These are phyloP conservation scores for Lasioglossum vierecki DNA, from an alignment of 2,888 invertebrate species.

Conservation along the genomic window DNA sequence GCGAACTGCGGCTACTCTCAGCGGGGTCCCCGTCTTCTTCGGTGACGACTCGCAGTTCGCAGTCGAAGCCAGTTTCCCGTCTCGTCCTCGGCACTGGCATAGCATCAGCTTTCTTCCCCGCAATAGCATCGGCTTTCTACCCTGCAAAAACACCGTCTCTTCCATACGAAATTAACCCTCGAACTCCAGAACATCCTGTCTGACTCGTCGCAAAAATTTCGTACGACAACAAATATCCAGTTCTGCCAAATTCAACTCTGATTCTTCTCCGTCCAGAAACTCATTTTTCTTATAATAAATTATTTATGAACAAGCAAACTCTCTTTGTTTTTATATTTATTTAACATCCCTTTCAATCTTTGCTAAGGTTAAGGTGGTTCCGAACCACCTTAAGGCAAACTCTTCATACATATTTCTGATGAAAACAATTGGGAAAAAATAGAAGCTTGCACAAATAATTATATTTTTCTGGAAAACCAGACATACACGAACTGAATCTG, in stretches of 20 bases:
- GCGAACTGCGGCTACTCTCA: conserved; percentile 60
- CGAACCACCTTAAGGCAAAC: no score
- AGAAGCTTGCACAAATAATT: no score
- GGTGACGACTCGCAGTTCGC: conserved; percentile 37
- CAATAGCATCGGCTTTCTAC: neutral
- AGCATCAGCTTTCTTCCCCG: conserved; percentile 31
- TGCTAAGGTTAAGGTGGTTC: no score
- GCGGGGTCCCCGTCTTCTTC: conserved; percentile 47
- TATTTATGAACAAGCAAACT: neutral
- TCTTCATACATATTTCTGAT: neutral
- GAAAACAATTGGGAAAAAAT: no score
- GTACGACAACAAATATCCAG: neutral
- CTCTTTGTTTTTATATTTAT: no score
- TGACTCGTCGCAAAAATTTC: neutral
- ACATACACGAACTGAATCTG: no score
- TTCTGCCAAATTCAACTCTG: neutral
- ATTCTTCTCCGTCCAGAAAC: neutral
- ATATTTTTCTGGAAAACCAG: no score
- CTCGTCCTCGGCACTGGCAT: conserved; percentile 43
- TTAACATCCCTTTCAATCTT: no score
- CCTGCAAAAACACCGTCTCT: neutral
- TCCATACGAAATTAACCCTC: neutral
- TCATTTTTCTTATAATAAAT: neutral
- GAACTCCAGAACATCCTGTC: neutral
- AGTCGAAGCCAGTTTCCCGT: conserved; percentile 45